Evolutionary conservation across 2,888 invertebrate species (phyloP), one percentile per base, ranked within the genome.

Genomic region (Lasius platythorax): DNA sequence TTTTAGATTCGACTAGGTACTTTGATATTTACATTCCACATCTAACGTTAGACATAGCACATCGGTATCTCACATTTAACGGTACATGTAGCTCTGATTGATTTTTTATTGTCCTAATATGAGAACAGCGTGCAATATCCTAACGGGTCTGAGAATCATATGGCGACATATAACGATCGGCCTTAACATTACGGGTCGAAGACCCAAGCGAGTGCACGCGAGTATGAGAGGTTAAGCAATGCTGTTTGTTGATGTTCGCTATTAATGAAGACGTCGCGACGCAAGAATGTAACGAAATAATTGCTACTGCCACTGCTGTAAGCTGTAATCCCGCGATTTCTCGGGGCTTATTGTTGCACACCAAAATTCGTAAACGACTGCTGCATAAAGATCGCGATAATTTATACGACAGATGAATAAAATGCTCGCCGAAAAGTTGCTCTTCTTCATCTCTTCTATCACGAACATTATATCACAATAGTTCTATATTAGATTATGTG

Each of bases 301-400:
- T 70, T 28, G 58, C 6, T 37, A 53, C 15, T 58, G 33, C 28
- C 56, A 40, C 23, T 11, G 8, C 15, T 50, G n/a, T 43, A 64
- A 73, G 4, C 15, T 50, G n/a, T 43, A 64, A 73, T 81, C 56
- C 18, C 53, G 56, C 18, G 53, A 64, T 72, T 72, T 53, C 84
- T 37, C 66, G 37, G n/a, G 37, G 50, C 56, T 84, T 72, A 64
- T 12, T 82, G n/a, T 61, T n/a, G 79, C n/a, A 23, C 28, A 56
- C 58, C 30, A 37, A 11, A n/a, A 67, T 30, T 85, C 73, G 72
- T 85, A 85, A 87, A 87, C 30, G 78, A 70, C 68, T 70, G 56
- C 46, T 68, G 75, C 87, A 82, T 83, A 87, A 85, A 88, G 76
- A 85, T 67, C 40, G 63, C 56, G 72, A 88, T 89, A 87, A 78